Conservation (phyloP, 2,113 vertebrate genomes). For the Uria lomvia region DNA sequence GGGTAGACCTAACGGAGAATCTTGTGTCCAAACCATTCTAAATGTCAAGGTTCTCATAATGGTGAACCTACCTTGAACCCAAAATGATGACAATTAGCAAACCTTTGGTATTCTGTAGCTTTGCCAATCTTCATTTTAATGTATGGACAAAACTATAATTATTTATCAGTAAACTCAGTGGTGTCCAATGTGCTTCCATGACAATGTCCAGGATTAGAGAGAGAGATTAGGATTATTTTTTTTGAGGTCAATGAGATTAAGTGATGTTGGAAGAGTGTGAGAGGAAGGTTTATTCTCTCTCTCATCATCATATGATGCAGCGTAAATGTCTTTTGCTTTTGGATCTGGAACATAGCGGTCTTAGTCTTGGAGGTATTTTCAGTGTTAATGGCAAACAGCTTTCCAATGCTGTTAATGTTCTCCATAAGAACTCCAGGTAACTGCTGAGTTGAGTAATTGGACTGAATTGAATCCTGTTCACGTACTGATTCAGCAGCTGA, state of each 20-base stretch:
- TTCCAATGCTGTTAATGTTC: not conserved
- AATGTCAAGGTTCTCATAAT: not conserved
- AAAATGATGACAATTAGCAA: not conserved
- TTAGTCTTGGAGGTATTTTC: not conserved
- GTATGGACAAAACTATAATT: not conserved
- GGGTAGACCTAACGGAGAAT: not conserved
- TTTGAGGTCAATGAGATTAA: not conserved
- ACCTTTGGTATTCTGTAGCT: not conserved
- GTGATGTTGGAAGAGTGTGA: not conserved
- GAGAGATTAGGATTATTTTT: not conserved
- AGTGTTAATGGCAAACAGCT: not conserved
- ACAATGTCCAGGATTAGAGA: not conserved
- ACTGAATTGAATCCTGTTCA: not conserved
- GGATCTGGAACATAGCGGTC: not conserved
- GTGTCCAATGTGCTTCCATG: not conserved
- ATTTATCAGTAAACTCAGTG: accelerated
- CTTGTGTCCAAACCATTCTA: not conserved
- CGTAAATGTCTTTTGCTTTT: not conserved
- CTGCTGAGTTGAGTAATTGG: not conserved
- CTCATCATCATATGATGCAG: accelerated
- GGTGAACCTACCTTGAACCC: not conserved
- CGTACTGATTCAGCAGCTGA: not conserved
- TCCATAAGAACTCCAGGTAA: not conserved
- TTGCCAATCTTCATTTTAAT: not conserved
- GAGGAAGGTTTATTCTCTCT: not conserved